Evolutionary conservation across 2,113 vertebrate species (phyloP), one percentile per base, ranked within the genome.

Genomic region (Spizaetus ornatus): DNA sequence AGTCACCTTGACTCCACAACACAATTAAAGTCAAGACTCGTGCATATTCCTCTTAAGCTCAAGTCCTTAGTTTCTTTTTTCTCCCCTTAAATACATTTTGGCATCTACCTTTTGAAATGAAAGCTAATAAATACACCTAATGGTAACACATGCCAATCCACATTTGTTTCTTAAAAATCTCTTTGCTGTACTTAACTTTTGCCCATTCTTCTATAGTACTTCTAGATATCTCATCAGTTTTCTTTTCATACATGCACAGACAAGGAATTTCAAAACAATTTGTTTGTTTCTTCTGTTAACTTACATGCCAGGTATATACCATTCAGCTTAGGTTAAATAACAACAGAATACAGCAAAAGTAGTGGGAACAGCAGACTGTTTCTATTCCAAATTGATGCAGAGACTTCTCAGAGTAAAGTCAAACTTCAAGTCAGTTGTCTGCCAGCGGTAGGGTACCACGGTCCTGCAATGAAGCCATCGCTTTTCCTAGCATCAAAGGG

Each of bases 401-500:
- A 36, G 36, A 36, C 36, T 36, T 36, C 36, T 36, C 36, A 36
- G 36, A 36, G 36, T 36, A 36, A 34, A 52, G 27, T 19, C 52
- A 36, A 45, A 48, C 5, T 43, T 17, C 1, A 2, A 59, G 34
- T 18, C 38, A n/a, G 15, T 36, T 40, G 16, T 3, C 19, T 9
- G 72, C 25, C 50, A 62, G 26, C 42, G 31, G 8, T 1, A 31
- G 20, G 19, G 34, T 2, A 32, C 42, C 52, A 16, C 6, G 7
- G n/a, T 16, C 42, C 26, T 6, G 8, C 6, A 2, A 34, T 1
- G 5, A 22, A 31, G 25, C 18, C n/a, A 5, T 10, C 21, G 0
- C 62, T 17, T n/a, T 4, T 32, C 43, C 32, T 3, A 38, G 26
- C 45, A 48, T 42, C 45, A 22, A 43, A 59, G 16, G 23, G 26